Evolutionary conservation across 2,113 vertebrate species (phyloP).

Genomic region (Pholis gunnellus): DNA sequence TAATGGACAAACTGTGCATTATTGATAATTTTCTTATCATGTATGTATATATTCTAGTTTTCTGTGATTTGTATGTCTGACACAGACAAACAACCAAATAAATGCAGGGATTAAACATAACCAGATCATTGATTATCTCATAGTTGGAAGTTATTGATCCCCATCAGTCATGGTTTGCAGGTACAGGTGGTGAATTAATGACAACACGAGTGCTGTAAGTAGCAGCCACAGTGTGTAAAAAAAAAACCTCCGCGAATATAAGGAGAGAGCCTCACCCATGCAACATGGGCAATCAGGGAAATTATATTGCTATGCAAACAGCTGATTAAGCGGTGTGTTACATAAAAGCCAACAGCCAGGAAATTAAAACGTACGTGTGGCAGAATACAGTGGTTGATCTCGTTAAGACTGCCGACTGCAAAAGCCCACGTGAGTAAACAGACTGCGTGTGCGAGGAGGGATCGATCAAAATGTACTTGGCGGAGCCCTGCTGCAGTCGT

Average conservation of each 20-base stretch:
- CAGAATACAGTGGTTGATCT: not conserved
- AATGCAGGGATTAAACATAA: not conserved
- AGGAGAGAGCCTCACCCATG: not conserved
- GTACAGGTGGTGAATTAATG: not conserved
- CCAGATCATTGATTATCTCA: not conserved
- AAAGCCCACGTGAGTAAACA: constrained; percentile 27
- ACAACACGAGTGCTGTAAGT: not conserved
- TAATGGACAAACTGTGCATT: not conserved
- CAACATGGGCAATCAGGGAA: not conserved
- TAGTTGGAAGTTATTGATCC: not conserved
- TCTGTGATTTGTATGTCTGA: not conserved
- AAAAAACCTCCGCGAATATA: too few relatives aligned
- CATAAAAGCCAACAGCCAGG: not conserved
- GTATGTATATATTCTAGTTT: not conserved
- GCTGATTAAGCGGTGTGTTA: not conserved
- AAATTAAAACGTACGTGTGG: not conserved
- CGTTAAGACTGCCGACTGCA: not conserved
- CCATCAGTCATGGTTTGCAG: not conserved
- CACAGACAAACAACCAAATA: not conserved
- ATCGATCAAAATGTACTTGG: constrained; percentile 42
- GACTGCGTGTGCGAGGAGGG: not conserved
- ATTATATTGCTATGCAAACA: not conserved
- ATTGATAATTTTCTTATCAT: not conserved
- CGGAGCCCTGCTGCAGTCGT: constrained; percentile 22
- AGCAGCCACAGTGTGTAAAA: not conserved